Percentiles rank a stretch among this genome's conserved stretches.
Evolutionary conservation across 2,797 vertebrate species (phyloP).

Genomic region (Sebastes trivittatus): DNA sequence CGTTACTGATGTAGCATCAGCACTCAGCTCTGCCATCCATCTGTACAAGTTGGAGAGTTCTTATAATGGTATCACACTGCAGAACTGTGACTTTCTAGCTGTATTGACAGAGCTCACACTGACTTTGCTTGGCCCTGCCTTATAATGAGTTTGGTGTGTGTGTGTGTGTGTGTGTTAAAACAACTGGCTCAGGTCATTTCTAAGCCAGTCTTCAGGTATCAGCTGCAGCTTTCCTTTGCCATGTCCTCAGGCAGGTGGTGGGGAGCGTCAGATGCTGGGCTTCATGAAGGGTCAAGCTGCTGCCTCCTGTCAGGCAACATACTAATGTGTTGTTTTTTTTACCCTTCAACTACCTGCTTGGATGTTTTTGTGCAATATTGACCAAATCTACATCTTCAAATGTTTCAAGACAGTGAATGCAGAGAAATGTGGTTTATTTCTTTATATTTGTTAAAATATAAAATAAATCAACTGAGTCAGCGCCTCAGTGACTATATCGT

Average conservation of each 20-base stretch:
- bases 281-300: conserved; percentile 23
- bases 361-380: not conserved
- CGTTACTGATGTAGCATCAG: conserved; percentile 1
- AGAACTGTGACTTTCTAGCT: conserved; percentile 22
- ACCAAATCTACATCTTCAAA: not conserved
- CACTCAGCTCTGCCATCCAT: not conserved
- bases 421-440: not conserved
- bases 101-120: not conserved
- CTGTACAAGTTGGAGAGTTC: not conserved
- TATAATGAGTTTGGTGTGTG: not conserved
- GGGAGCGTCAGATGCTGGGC: conserved; percentile 7
- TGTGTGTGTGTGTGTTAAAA: not conserved
- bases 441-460: not conserved
- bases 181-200: conserved; percentile 34
- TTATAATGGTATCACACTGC: conserved; percentile 4
- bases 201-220: conserved; percentile 8
- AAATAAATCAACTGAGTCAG: not conserved
- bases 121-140: not conserved
- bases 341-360: not conserved
- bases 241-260: not conserved
- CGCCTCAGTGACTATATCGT: not conserved
- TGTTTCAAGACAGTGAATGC: not conserved
- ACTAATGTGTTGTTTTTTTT: not conserved
- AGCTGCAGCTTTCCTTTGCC: not conserved
- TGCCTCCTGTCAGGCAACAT: not conserved